These are phyloP conservation scores for Epiblema foenella DNA, from an alignment of 2,888 invertebrate genomes.

Conservation along the genomic window DNA sequence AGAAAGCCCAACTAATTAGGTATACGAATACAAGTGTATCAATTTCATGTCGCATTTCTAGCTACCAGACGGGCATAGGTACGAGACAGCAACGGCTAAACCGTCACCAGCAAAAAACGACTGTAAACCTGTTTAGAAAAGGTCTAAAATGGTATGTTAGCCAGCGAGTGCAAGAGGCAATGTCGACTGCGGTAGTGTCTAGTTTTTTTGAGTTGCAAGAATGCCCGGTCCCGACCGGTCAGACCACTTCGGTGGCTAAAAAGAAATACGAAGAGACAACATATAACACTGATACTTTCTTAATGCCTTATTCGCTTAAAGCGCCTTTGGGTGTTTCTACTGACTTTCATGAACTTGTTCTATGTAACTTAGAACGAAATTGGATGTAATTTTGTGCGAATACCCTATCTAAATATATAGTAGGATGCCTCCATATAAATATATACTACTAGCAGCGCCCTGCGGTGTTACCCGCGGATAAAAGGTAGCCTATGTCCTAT, in stretches of 20 bases:
- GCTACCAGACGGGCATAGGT: conserved; percentile 2
- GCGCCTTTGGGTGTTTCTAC: not conserved
- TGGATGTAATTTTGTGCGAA: not conserved
- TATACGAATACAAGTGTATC: conserved; percentile 25
- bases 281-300: conserved; percentile 14
- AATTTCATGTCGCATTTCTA: conserved; percentile 26
- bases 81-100: not conserved
- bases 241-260: conserved; percentile 10
- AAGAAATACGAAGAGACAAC: conserved; percentile 18
- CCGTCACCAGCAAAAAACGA: not conserved
- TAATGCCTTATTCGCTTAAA: conserved; percentile 7
- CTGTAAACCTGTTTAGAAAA: not conserved
- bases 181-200: conserved; percentile 2
- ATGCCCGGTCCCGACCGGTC: conserved; percentile 31
- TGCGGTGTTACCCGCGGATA: too few relatives aligned
- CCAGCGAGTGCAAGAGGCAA: not conserved
- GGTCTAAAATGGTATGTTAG: conserved; percentile 1
- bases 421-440: too few relatives aligned
- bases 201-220: conserved; percentile 28
- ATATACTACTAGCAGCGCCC: too few relatives aligned
- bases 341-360: conserved; percentile 13
- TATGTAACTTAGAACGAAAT: not conserved
- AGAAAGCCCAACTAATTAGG: conserved; percentile 30
- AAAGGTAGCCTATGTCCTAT: too few relatives aligned
- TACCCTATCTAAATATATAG: too few relatives aligned